phyloP scores from a whole-genome alignment of 2,113 vertebrate genomes.

The Phaethornis superciliosus region DNA sequence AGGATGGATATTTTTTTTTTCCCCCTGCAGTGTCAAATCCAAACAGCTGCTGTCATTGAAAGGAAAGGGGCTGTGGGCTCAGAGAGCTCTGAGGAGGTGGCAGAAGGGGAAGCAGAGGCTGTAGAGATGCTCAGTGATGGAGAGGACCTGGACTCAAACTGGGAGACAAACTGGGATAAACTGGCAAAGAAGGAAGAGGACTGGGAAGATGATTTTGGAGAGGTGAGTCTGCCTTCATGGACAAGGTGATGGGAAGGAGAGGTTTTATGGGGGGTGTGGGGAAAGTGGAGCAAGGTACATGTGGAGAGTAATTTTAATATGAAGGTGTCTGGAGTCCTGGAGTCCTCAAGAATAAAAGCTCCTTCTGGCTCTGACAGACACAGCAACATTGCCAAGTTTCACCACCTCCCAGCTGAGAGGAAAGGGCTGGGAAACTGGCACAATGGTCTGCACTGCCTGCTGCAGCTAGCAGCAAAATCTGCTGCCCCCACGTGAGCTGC shows the following conservation, averaged over 20 bases:
- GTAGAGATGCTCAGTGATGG: neutral
- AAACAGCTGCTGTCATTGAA: neutral
- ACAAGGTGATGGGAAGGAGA: neutral
- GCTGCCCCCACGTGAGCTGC: neutral
- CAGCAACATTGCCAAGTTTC: neutral
- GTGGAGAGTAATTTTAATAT: neutral
- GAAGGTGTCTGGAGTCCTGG: neutral
- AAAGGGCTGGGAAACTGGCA: neutral
- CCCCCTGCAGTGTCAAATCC: neutral
- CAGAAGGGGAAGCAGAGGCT: neutral
- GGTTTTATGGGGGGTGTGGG: neutral
- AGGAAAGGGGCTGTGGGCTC: rapidly evolving
- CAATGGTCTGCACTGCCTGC: neutral
- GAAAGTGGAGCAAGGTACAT: neutral
- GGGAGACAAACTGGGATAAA: neutral
- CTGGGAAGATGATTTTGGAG: neutral
- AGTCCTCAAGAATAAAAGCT: neutral
- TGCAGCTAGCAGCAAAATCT: neutral
- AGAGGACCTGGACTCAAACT: rapidly evolving
- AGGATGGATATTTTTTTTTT: neutral
- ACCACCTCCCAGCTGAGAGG: neutral
- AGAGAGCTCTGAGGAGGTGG: neutral
- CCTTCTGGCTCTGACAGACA: neutral
- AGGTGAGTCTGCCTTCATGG: neutral
- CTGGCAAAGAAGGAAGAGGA: neutral